Conservation (phyloP, 2,113 vertebrate species). For the Lepisosteus oculatus region DNA sequence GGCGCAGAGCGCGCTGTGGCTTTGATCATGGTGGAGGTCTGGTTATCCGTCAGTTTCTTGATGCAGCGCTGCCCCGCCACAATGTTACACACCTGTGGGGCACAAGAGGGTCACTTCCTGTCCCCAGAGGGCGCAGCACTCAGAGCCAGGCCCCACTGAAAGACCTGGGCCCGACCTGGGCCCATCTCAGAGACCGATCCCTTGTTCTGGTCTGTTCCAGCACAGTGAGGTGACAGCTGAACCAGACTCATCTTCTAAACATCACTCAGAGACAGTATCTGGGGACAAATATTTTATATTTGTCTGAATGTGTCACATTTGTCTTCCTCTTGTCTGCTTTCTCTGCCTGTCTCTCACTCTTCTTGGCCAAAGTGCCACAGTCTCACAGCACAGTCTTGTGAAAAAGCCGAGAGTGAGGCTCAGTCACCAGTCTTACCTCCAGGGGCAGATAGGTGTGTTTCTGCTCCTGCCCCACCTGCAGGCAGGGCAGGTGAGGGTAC, state of each 20-base stretch:
- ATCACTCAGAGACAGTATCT: too few species aligned
- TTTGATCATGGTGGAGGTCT: constrained; percentile 99
- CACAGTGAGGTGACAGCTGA: too few species aligned
- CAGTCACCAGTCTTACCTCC: constrained; percentile 75
- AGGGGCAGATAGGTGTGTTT: constrained; percentile 98
- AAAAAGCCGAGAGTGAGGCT: constrained; percentile 76
- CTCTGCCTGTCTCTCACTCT: constrained; percentile 58
- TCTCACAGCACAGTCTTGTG: constrained; percentile 94
- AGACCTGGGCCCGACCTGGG: too few species aligned
- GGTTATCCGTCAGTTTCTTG: constrained; percentile 99
- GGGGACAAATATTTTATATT: too few species aligned
- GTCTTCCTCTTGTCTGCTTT: neutral
- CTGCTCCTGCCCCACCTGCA: constrained; percentile 97
- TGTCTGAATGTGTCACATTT: too few species aligned
- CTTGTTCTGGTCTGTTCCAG: too few species aligned
- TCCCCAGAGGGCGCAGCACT: too few species aligned
- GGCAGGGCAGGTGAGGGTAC: constrained; percentile 95
- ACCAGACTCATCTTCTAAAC: too few species aligned
- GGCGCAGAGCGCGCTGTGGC: constrained; percentile 95
- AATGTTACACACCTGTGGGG: constrained; percentile 90
- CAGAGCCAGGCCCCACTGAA: too few species aligned
- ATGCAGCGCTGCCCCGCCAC: constrained; percentile 96
- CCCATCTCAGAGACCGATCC: too few species aligned
- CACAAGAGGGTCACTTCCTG: too few species aligned
- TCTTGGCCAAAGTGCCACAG: constrained; percentile 85